These are phyloP conservation scores for Microtus richardsoni DNA, from an alignment of 2,113 vertebrate species.

Conservation along the genomic window DNA sequence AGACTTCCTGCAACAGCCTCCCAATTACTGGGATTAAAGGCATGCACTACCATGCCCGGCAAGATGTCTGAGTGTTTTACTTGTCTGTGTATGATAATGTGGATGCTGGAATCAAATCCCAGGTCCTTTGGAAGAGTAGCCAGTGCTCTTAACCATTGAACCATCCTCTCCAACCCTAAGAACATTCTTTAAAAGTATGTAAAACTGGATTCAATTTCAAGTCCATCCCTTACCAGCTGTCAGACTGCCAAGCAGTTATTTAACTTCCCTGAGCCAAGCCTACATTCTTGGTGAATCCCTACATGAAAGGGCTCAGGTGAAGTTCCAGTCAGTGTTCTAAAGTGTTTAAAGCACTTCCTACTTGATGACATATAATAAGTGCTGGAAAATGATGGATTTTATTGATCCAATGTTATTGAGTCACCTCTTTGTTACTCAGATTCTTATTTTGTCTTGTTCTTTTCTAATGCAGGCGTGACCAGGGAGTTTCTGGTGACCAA, in stretches of 20 bases:
- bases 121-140: background rate
- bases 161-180: background rate
- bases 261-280: background rate
- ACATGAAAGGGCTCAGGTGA: background rate
- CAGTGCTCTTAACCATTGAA: background rate
- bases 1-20: background rate
- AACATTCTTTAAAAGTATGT: background rate
- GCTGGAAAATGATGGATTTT: background rate
- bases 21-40: background rate
- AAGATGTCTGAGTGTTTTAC: background rate
- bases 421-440: background rate
- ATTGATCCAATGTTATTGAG: background rate
- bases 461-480: conserved; percentile 91
- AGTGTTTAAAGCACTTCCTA: background rate
- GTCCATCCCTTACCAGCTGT: background rate
- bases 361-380: background rate
- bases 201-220: background rate
- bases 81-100: background rate
- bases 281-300: background rate
- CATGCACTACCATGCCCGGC: background rate
- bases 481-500: conserved; percentile 94
- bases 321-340: background rate
- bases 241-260: background rate
- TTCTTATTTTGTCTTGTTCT: background rate
- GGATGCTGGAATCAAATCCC: background rate